Percentiles rank a stretch among this genome's conserved stretches.
Evolutionary conservation across 2,797 vertebrate genomes (phyloP).

Genomic region (Peromyscus nudipes): DNA sequence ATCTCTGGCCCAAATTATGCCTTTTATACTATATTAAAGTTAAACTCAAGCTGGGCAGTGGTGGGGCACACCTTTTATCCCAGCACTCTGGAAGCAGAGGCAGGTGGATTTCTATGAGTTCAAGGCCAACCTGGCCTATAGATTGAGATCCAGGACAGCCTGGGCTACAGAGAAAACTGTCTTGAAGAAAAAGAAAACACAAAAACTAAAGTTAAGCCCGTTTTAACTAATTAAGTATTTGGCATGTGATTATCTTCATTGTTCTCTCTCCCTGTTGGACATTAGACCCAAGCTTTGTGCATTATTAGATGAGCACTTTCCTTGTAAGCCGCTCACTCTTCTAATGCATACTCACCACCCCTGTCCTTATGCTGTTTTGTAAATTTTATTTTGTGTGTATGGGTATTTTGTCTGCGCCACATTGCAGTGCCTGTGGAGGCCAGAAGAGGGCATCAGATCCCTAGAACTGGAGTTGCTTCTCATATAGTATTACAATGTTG

Average conservation of each 20-base stretch:
- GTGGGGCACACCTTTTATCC: neutral
- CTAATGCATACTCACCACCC: too few species aligned
- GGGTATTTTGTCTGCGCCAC: neutral
- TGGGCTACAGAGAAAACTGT: neutral
- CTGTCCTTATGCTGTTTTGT: neutral
- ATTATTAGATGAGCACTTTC: neutral
- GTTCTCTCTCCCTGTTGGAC: neutral
- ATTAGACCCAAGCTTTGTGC: neutral
- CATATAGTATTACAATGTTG: conserved; percentile 5
- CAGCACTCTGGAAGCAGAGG: neutral
- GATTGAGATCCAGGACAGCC: neutral
- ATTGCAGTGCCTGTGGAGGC: neutral
- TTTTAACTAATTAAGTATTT: conserved; percentile 27
- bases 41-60: neutral
- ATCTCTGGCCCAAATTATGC: neutral
- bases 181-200: neutral
- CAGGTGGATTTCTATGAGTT: neutral
- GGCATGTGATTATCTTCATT: neutral
- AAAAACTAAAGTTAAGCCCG: neutral
- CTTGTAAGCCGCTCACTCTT: neutral
- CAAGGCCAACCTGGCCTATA: neutral
- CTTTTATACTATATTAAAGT: conserved; percentile 43
- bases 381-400: neutral
- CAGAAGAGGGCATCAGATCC: conserved; percentile 26
- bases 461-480: neutral